Conservation (phyloP, 1,140 invertebrate species). For the Drosophila azteca region DNA sequence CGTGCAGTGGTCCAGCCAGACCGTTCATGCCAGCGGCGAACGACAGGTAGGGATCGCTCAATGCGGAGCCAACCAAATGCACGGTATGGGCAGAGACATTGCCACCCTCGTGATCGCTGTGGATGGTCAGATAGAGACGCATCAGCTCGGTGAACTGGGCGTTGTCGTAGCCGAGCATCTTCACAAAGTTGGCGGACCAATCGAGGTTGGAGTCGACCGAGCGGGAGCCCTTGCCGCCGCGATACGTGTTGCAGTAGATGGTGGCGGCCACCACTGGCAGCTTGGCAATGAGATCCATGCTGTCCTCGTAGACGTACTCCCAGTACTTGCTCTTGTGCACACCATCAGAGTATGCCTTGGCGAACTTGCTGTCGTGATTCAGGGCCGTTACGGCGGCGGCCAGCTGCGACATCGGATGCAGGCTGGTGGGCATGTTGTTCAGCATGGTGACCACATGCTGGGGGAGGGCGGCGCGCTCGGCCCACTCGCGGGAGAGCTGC, state of each 20-base stretch:
- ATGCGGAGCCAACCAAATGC: constrained; percentile 96
- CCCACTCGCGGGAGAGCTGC: constrained; percentile 95
- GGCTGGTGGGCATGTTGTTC: constrained; percentile 96
- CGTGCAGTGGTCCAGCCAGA: constrained; percentile 97
- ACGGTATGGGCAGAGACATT: constrained; percentile 98
- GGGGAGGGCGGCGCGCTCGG: constrained; percentile 90
- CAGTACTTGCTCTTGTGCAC: constrained; percentile 83
- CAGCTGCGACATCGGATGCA: constrained; percentile 99
- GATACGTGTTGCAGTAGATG: constrained; percentile 96
- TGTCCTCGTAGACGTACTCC: constrained; percentile 96
- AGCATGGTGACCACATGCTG: constrained; percentile 97
- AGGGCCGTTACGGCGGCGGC: constrained; percentile 95
- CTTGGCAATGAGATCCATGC: constrained; percentile 98
- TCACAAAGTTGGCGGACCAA: constrained; percentile 97
- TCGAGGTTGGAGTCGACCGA: constrained; percentile 95
- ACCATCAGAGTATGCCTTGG: constrained; percentile 92
- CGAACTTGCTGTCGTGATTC: constrained; percentile 97
- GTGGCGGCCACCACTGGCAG: constrained; percentile 96
- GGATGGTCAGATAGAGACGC: constrained; percentile 97
- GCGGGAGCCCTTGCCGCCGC: constrained; percentile 93
- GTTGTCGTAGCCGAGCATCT: constrained; percentile 96
- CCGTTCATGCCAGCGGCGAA: constrained; percentile 98
- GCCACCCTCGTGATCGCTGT: constrained; percentile 97
- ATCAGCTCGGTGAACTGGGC: constrained; percentile 95
- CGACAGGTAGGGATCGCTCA: constrained; percentile 97